Percentiles rank a stretch among this genome's conserved stretches.
phyloP scores from a whole-genome alignment of 23 tunicate genomes.

The Trididemnum nubilum region DNA sequence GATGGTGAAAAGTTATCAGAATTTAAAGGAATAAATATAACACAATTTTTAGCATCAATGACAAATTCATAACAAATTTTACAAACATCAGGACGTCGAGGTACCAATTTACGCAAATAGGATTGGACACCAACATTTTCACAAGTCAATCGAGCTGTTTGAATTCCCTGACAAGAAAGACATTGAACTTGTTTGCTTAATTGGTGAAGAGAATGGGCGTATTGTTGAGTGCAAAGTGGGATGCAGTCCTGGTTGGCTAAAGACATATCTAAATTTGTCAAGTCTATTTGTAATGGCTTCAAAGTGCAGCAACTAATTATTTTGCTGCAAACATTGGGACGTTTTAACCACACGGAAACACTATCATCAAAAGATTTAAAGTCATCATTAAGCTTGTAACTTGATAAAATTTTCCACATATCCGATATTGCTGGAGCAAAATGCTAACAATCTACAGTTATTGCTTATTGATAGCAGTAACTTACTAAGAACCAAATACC shows the following conservation, averaged over 20 bases:
- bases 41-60: background rate
- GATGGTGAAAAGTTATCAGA: background rate
- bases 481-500: too few species aligned
- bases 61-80: slow-evolving; percentile 32
- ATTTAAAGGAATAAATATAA: slow-evolving; percentile 27
- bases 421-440: too few species aligned
- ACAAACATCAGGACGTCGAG: slow-evolving; percentile 43
- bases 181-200: background rate
- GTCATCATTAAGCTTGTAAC: background rate
- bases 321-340: slow-evolving; percentile 91
- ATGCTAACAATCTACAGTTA: too few species aligned
- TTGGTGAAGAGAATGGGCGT: background rate
- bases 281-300: background rate
- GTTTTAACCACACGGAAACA: slow-evolving; percentile 60
- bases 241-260: background rate
- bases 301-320: slow-evolving; percentile 55
- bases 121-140: background rate
- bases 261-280: background rate
- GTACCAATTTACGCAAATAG: slow-evolving; percentile 44
- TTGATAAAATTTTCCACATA: background rate
- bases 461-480: too few species aligned
- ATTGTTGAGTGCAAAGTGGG: background rate
- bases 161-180: background rate
- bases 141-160: background rate
- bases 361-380: background rate